phyloP scores from a whole-genome alignment of 92 coral and sea anemone species.

The Bergia sp. region DNA sequence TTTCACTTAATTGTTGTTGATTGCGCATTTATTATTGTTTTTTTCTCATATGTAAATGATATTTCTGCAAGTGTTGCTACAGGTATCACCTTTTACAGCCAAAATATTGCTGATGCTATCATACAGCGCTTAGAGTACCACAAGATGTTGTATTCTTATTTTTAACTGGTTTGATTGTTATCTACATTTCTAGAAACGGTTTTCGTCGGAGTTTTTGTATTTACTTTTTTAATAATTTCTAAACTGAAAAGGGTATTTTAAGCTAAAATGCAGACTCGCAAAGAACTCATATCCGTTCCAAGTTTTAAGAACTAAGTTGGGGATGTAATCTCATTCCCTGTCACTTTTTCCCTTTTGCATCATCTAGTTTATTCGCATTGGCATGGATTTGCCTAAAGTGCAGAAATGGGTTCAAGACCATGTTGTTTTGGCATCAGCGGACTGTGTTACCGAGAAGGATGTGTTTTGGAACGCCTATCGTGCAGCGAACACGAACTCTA shows the following conservation, averaged over 20 bases:
- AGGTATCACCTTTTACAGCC: neutral
- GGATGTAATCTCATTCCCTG: neutral
- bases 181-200: neutral
- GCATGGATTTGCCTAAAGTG: constrained; percentile 17
- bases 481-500: neutral
- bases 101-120: neutral
- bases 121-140: neutral
- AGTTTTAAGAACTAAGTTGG: neutral
- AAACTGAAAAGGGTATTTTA: neutral
- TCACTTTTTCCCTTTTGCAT: constrained; percentile 7
- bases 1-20: neutral
- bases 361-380: neutral
- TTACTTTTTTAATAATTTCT: neutral
- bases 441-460: constrained; percentile 30
- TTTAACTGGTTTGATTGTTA: neutral
- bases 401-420: constrained; percentile 16
- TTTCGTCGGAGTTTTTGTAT: neutral
- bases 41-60: neutral
- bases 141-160: neutral
- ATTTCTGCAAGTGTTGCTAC: neutral
- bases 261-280: neutral
- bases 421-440: constrained; percentile 25
- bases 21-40: neutral
- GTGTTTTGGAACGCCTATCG: constrained; percentile 21
- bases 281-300: neutral